Percentiles rank a stretch among this genome's conserved stretches.
Evolutionary conservation across 2,113 vertebrate genomes (phyloP).

Genomic region (Zapornia atra): DNA sequence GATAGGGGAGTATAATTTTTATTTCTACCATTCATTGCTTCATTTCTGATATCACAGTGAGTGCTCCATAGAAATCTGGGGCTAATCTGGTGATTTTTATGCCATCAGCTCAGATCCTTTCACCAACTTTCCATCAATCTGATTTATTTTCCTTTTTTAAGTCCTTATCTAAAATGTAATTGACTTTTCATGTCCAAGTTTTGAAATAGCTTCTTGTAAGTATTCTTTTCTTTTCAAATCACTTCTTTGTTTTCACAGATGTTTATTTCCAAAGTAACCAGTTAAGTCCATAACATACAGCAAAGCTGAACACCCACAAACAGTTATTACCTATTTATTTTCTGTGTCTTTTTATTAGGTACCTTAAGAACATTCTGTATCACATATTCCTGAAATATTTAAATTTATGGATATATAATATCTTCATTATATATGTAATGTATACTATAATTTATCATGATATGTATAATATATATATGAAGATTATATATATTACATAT

Average conservation of each 20-base stretch:
- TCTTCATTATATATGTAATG: too few relatives aligned
- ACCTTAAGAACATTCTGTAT: neutral
- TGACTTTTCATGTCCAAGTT: neutral
- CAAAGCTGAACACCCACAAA: neutral
- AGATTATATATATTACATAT: too few relatives aligned
- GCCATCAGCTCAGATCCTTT: neutral
- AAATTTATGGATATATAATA: too few relatives aligned
- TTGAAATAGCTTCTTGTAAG: neutral
- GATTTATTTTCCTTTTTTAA: neutral
- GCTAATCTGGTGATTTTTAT: neutral
- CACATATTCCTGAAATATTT: neutral
- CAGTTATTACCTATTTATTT: neutral
- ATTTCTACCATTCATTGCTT: conserved; percentile 29
- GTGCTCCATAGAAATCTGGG: neutral
- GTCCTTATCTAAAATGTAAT: neutral
- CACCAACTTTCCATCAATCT: neutral
- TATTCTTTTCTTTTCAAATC: neutral
- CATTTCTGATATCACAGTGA: neutral
- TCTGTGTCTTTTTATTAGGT: neutral
- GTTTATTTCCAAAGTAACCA: neutral
- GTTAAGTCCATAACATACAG: neutral
- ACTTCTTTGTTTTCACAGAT: neutral
- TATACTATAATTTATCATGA: too few relatives aligned
- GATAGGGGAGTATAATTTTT: neutral
- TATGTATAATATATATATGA: too few relatives aligned